These are phyloP conservation scores for Drosophila buzzatii DNA, from an alignment of 2,888 invertebrate genomes.

Conservation along the genomic window DNA sequence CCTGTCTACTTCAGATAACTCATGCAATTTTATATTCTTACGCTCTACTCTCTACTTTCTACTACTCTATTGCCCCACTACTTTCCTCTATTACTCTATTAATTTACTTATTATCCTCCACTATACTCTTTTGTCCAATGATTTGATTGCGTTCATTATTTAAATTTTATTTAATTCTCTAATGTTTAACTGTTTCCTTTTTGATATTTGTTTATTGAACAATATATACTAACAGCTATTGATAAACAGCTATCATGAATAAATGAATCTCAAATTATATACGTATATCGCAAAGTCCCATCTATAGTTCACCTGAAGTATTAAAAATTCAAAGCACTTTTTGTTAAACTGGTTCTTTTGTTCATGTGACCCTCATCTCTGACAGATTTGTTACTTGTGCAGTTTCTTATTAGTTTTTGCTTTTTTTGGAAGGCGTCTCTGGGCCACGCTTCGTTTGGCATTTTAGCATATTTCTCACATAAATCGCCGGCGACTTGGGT, in stretches of 20 bases:
- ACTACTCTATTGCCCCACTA: no score
- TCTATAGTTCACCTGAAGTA: constrained; percentile 9
- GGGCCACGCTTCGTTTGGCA: constrained; percentile 67
- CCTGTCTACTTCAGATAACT: no score
- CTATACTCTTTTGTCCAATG: no score
- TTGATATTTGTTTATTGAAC: no score
- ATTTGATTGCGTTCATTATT: no score
- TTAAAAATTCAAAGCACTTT: background rate
- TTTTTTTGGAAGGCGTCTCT: constrained; percentile 15
- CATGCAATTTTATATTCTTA: no score
- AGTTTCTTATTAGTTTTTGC: constrained; percentile 38
- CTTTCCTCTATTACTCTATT: no score
- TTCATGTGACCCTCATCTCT: constrained; percentile 47
- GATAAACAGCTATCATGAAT: background rate
- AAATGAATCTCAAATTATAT: background rate
- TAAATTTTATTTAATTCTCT: no score
- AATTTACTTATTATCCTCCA: no score
- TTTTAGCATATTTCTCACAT: constrained; percentile 80
- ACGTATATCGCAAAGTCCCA: background rate
- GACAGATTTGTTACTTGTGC: constrained; percentile 46
- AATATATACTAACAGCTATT: background rate
- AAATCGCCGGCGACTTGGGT: constrained; percentile 73
- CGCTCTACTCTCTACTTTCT: no score
- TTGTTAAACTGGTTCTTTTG: constrained; percentile 44
- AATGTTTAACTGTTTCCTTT: no score